Conservation (phyloP, 2,797 vertebrate species). For the Peromyscus eremicus region DNA sequence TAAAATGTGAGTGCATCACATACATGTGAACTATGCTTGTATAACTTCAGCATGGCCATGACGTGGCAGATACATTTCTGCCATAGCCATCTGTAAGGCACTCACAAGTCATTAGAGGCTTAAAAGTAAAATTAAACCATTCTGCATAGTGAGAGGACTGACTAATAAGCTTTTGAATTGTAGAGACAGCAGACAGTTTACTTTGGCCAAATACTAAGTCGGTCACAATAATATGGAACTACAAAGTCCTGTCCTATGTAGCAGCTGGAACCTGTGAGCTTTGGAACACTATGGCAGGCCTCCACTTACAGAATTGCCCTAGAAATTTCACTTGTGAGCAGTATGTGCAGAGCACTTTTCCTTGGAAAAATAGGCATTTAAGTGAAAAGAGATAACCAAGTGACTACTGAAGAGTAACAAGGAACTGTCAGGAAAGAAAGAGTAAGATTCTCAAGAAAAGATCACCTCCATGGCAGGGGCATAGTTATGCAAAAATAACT, state of each 20-base stretch:
- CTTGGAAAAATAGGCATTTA: conserved; percentile 47
- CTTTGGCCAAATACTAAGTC: background rate
- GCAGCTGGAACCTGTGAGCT: background rate
- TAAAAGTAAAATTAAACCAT: conserved; percentile 26
- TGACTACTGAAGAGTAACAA: conserved; percentile 48
- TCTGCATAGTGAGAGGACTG: background rate
- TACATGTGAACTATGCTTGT: background rate
- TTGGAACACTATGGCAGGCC: background rate
- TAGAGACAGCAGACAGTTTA: background rate
- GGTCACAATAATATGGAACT: background rate
- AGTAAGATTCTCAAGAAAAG: background rate
- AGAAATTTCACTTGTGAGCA: background rate
- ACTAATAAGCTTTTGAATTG: background rate
- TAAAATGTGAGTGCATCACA: background rate
- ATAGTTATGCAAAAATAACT: background rate
- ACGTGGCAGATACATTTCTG: background rate
- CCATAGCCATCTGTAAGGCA: background rate
- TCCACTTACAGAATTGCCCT: background rate
- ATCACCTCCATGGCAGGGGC: background rate
- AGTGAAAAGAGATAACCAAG: conserved; percentile 39
- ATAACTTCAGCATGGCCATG: background rate
- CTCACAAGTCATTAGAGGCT: conserved; percentile 13
- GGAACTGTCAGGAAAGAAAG: background rate
- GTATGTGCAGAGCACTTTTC: conserved; percentile 43
- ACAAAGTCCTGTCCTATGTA: background rate